Percentiles rank a stretch among this genome's conserved stretches.
Evolutionary conservation across 2,888 invertebrate genomes (phyloP).

Genomic region (Meiosimyza platycephala): DNA sequence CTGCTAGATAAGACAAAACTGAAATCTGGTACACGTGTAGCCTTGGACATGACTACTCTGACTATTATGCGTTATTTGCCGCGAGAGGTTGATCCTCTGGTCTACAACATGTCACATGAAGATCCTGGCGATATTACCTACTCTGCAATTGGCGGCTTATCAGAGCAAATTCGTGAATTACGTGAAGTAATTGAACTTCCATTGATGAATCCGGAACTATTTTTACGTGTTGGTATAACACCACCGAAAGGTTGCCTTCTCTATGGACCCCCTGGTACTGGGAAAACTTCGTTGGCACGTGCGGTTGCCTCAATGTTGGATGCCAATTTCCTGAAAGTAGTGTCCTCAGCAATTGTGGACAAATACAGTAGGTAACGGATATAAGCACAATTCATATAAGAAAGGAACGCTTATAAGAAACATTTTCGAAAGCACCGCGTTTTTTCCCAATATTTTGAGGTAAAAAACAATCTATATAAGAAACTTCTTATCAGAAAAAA

Average conservation of each 20-base stretch:
- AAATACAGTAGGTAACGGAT: too few species aligned
- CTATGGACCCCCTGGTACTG: slow-evolving; percentile 98
- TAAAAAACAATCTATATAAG: too few species aligned
- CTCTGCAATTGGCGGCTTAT: slow-evolving; percentile 94
- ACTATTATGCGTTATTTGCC: slow-evolving; percentile 99
- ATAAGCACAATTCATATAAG: too few species aligned
- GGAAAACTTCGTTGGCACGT: slow-evolving; percentile 95
- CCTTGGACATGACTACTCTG: slow-evolving; percentile 98
- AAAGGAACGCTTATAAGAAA: too few species aligned
- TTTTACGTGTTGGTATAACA: slow-evolving; percentile 97
- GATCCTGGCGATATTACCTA: slow-evolving; percentile 98
- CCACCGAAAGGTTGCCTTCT: slow-evolving; percentile 99
- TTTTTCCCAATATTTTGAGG: too few species aligned
- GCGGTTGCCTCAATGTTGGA: slow-evolving; percentile 98
- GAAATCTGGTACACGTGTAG: slow-evolving; percentile 96
- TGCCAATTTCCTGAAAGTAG: slow-evolving; percentile 98
- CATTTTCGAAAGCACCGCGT: too few species aligned
- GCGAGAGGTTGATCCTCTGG: slow-evolving; percentile 97
- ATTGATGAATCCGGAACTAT: slow-evolving; percentile 95
- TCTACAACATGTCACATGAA: slow-evolving; percentile 99
- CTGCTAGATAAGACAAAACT: slow-evolving; percentile 96
- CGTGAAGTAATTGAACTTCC: slow-evolving; percentile 98
- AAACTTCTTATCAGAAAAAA: too few species aligned
- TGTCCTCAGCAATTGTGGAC: slow-evolving; percentile 99
- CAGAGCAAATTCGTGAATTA: slow-evolving; percentile 97